Base-by-base conservation (phyloP, 2,797 vertebrate species). In the Falco berigora region DNA sequence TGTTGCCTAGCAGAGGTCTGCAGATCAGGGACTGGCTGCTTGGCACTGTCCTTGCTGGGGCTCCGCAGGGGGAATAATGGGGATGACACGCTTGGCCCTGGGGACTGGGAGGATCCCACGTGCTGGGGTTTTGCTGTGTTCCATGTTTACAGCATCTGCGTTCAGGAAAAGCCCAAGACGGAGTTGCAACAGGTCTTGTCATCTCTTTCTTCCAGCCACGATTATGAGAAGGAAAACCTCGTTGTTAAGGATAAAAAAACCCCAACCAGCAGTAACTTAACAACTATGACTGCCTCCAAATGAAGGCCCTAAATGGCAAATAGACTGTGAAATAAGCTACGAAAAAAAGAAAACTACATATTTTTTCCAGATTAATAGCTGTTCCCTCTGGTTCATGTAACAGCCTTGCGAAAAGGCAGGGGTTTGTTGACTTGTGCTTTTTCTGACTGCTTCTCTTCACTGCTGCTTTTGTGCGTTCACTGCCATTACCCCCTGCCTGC, bases 211-310 rank as follows among this genome's bases (percentile, higher is more conserved):
- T 67, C 68, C 84, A 77, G 36, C 68, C 34, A 3, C 0, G 1
- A 47, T 25, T 79, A 28, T 7, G 42, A 68, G n/a, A 15, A 46
- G 36, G 34, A 92, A 92, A 90, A 50, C 28, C 50, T 88, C 1
- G 0, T 55, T 3, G 3, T 38, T 68, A 34, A 23, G 61, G 75
- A 21, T 25, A 49, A 76, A 64, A 77, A 27, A 72, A 55, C 75
- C 61, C 68, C 63, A 64, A 63, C 69, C 82, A 88, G 79, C 74
- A 91, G 67, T 34, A 58, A 93, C 89, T 92, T 85, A 64, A 12
- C 50, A 77, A 12, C 59, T 77, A 30, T 25, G 27, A 3, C 44
- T 71, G 64, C 80, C 61, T 93, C 56, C 75, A 38, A 58, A 72
- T 5, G 3, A 68, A 62, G 85, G 84, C 79, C 59, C 69, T 77